phyloP scores from a whole-genome alignment of 1,140 invertebrate species.

The Drosophila tristis region DNA sequence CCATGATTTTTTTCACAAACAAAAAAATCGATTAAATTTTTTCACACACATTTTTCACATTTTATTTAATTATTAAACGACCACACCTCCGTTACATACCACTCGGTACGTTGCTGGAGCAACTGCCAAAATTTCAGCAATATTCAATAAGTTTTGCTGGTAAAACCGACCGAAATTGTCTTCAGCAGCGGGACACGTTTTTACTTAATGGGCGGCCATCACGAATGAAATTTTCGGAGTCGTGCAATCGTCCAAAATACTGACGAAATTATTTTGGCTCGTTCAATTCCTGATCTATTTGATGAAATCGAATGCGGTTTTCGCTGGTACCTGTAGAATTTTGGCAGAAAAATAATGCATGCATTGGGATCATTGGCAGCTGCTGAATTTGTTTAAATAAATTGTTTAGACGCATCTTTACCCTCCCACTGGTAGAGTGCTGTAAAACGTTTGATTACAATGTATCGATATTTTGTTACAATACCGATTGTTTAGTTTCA shows the following conservation, averaged over 20 bases:
- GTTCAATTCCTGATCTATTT: slow-evolving; percentile 44
- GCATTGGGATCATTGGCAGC: slow-evolving; percentile 33
- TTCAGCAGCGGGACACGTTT: slow-evolving; percentile 83
- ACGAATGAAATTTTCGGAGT: slow-evolving; percentile 76
- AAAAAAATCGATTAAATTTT: slow-evolving; percentile 83
- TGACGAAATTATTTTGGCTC: slow-evolving; percentile 71
- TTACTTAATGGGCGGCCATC: slow-evolving; percentile 82
- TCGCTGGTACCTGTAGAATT: slow-evolving; percentile 51
- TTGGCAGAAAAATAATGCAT: slow-evolving; percentile 52
- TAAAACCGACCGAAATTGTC: slow-evolving; percentile 71
- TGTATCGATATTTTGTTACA: no score
- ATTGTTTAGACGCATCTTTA: slow-evolving; percentile 16
- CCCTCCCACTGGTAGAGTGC: no score
- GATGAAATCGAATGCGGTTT: slow-evolving; percentile 56
- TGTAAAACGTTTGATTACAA: no score
- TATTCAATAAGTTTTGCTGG: slow-evolving; percentile 64
- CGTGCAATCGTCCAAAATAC: slow-evolving; percentile 49
- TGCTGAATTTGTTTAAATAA: slow-evolving; percentile 42
- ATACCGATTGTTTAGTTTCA: no score
- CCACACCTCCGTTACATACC: background rate
- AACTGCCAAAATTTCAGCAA: slow-evolving; percentile 40
- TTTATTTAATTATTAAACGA: slow-evolving; percentile 36
- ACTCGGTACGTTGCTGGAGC: no score
- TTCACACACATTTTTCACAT: slow-evolving; percentile 79
- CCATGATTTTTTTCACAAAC: slow-evolving; percentile 73